Evolutionary conservation across 1,140 invertebrate species (phyloP).

Genomic region (Lucilia sericata): DNA sequence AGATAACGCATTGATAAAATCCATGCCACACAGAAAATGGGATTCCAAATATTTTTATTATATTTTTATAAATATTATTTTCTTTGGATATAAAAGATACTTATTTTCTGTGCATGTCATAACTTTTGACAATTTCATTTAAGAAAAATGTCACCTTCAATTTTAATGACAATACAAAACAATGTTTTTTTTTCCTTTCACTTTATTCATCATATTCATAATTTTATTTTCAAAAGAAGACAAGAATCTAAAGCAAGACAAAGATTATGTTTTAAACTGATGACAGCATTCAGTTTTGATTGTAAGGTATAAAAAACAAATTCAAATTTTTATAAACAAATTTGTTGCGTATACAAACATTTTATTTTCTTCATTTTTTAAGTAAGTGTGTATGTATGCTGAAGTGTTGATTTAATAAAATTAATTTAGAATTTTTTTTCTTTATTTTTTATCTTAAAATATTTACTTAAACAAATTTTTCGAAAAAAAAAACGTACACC

Average conservation of each 20-base stretch:
- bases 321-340: neutral
- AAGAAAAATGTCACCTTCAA: constrained; percentile 32
- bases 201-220: neutral
- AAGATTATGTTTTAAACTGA: neutral
- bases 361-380: neutral
- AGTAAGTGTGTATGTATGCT: neutral
- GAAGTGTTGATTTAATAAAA: neutral
- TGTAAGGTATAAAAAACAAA: neutral
- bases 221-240: too few relatives aligned
- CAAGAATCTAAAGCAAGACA: neutral
- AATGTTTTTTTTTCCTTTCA: neutral
- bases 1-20: neutral
- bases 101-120: constrained; percentile 14
- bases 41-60: constrained; percentile 9
- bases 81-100: neutral
- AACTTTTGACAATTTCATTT: constrained; percentile 37
- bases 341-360: neutral
- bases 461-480: neutral
- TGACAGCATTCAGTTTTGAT: neutral
- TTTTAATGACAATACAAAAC: constrained; percentile 34
- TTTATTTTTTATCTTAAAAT: neutral
- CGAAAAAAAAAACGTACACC: too few relatives aligned
- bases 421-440: neutral
- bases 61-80: neutral
- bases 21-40: neutral